Conservation (phyloP, 2,797 vertebrate species). For the Rhinoraja longicauda region DNA sequence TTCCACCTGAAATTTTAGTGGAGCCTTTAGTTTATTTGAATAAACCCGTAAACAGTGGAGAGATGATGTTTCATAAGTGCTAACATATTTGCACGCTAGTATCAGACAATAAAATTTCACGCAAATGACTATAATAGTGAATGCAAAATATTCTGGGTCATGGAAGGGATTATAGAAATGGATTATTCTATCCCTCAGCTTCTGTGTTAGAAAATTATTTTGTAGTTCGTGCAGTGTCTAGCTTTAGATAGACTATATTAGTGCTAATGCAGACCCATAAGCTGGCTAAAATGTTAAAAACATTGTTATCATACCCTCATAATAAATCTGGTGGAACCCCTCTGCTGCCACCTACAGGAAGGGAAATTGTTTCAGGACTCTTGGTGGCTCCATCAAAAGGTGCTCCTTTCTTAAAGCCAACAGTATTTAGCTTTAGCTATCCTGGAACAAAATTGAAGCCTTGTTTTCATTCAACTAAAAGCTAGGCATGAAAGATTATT, state of each 20-base stretch:
- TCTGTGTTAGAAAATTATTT: neutral
- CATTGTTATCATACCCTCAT: neutral
- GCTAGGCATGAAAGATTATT: neutral
- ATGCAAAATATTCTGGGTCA: neutral
- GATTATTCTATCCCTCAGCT: neutral
- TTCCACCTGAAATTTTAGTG: neutral
- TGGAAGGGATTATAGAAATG: neutral
- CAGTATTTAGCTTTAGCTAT: neutral
- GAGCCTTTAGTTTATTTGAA: constrained; percentile 15
- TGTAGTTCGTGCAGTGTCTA: neutral
- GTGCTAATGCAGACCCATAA: neutral
- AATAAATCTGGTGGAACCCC: neutral
- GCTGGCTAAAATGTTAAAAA: neutral
- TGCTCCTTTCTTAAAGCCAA: neutral
- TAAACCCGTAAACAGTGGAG: neutral
- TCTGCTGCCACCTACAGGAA: constrained; percentile 11
- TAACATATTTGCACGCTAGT: neutral
- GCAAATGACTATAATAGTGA: neutral
- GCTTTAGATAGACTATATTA: neutral
- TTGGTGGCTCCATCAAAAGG: neutral
- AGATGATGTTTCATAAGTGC: neutral
- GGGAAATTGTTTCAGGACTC: neutral
- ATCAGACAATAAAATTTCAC: neutral
- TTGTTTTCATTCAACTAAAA: neutral
- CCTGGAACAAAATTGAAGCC: neutral